A percentile compares a stretch with the other conserved stretches of the same genome.
Evolutionary conservation across 2,888 invertebrate genomes (phyloP).

Genomic region (Chrysodeixis includens): DNA sequence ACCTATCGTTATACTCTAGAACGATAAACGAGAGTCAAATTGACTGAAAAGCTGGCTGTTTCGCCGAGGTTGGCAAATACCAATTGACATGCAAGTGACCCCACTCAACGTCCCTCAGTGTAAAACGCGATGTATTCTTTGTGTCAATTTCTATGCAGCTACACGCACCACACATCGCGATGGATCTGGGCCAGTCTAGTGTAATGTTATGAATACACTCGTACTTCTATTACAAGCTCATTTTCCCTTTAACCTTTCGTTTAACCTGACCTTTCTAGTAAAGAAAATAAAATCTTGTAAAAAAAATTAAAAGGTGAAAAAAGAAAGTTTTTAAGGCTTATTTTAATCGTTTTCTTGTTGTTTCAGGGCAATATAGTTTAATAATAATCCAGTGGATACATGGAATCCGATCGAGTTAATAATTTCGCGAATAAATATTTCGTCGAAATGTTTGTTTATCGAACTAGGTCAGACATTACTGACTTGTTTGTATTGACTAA

Average conservation of each 20-base stretch:
- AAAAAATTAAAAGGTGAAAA: too few species aligned
- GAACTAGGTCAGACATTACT: background rate
- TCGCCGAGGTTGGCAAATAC: background rate
- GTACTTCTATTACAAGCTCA: background rate
- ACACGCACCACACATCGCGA: conserved; percentile 3
- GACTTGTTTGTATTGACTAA: too few species aligned
- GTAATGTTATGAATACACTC: conserved; percentile 4
- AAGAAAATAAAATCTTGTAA: background rate
- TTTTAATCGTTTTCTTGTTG: background rate
- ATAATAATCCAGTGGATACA: too few species aligned
- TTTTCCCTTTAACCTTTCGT: background rate
- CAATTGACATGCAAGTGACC: conserved; percentile 6
- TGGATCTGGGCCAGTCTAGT: background rate
- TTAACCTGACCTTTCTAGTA: background rate
- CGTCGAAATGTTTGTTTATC: background rate
- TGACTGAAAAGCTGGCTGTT: background rate
- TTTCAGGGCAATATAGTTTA: too few species aligned
- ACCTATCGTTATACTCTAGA: too few species aligned
- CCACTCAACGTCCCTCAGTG: background rate
- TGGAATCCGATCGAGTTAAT: background rate
- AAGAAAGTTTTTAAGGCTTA: too few species aligned
- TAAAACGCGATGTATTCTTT: conserved; percentile 7
- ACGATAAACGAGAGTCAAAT: too few species aligned
- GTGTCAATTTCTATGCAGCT: conserved; percentile 9
- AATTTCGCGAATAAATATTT: background rate